These are phyloP conservation scores for Drosophila lowei DNA, from an alignment of 1,140 invertebrate species.

Conservation along the genomic window DNA sequence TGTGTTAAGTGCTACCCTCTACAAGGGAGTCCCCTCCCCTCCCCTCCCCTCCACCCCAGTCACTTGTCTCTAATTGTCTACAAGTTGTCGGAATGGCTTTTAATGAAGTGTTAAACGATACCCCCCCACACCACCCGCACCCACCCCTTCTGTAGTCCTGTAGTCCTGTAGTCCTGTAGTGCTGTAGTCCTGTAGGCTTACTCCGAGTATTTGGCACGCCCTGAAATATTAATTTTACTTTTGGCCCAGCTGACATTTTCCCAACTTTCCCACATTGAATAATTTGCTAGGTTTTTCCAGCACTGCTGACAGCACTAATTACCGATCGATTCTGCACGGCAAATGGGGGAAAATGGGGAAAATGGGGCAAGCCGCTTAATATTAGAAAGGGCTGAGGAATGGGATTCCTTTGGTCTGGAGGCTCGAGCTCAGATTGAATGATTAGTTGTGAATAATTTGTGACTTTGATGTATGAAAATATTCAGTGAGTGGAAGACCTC, in stretches of 20 bases:
- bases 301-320: conserved; percentile 38
- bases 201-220: conserved; percentile 19
- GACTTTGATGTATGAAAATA: conserved; percentile 36
- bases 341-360: conserved; percentile 10
- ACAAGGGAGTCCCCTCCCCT: not conserved
- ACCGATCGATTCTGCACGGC: conserved; percentile 29
- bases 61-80: conserved; percentile 73
- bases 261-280: conserved; percentile 27
- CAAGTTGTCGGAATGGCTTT: conserved; percentile 71
- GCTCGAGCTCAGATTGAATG: conserved; percentile 17
- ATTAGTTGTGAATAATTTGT: conserved; percentile 11
- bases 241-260: conserved; percentile 43
- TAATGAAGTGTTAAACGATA: conserved; percentile 75
- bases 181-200: conserved; percentile 5
- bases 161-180: not conserved
- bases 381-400: conserved; percentile 1
- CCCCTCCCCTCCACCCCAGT: not conserved
- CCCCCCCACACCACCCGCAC: not conserved
- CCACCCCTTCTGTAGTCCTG: not conserved
- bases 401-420: not conserved
- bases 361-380: conserved; percentile 29
- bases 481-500: conserved; percentile 2
- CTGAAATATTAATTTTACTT: conserved; percentile 51
- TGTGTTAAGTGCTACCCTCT: conserved; percentile 67
- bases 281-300: conserved; percentile 33